Base-by-base conservation (phyloP, 2,888 invertebrate genomes). In the Crocallis elinguaria region DNA sequence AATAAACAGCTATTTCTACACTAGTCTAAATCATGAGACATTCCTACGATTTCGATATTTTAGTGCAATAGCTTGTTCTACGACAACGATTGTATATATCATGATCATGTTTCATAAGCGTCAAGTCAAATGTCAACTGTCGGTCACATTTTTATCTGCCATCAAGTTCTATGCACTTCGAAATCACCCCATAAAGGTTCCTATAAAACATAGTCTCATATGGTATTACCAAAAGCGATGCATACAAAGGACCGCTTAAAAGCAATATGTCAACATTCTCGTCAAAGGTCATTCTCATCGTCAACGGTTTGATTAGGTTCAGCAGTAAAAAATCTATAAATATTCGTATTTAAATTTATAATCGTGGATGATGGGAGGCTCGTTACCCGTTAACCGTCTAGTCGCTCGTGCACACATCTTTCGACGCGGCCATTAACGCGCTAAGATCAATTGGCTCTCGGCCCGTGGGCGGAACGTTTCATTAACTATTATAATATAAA, bases 401-500 rank as follows among this genome's bases (percentile, higher is more conserved):
- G 69, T 66, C 75, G 75, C 71, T 72, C 77, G 66, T 68, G 77
- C 79, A 74, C 80, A 77, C 79, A 81, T 83, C 80, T 84, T 80
- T 82, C 84, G 78, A 80, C 82, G 77, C 79, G 76, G 75, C 84
- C 78, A 82, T 86, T 86, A 87, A 82, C 81, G 77, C 81, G 79
- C 77, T 64, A 74, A 86, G 86, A 87, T 87, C 87, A 88, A 88
- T 85, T 83, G 78, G 80, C 75, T 77, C 77, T 77, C 71, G 75
- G 67, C 66, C 69, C 74, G 88, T 88, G 85, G 88, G 89, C 86
- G 88, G 83, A 79, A 75, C 84, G 78, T 81, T 88, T 87, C 87
- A 88, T 89, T 89, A 88, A 84, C 83, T 82, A 86, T 86, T 86
- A 82, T 83, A 84, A 85, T 84, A 84, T 83, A 82, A 87, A 86